Percentiles rank a stretch among this genome's conserved stretches.
Conservation (phyloP, 2,797 vertebrate species). For the Lacerta viridis region DNA sequence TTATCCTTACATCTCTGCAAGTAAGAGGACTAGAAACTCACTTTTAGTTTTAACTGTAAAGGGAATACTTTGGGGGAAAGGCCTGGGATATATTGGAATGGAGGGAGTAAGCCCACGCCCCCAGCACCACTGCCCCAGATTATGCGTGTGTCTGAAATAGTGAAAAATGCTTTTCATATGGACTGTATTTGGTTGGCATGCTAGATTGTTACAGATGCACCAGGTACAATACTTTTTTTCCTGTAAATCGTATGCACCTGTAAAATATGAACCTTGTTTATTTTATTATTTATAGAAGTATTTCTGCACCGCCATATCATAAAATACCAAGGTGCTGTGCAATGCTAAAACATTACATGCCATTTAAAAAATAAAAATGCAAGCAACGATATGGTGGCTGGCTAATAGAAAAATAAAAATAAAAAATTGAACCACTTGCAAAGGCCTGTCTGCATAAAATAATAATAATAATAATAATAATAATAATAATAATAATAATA, state of each 20-base stretch:
- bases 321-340: too few species aligned
- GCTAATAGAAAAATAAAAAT: too few species aligned
- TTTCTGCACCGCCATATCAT: too few species aligned
- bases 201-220: neutral
- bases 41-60: neutral
- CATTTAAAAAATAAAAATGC: too few species aligned
- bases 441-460: too few species aligned
- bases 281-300: too few species aligned
- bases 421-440: too few species aligned
- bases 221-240: neutral
- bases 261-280: neutral
- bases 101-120: neutral
- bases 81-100: neutral
- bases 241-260: neutral
- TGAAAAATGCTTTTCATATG: neutral
- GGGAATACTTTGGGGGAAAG: neutral
- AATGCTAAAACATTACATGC: too few species aligned
- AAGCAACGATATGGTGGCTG: too few species aligned
- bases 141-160: neutral
- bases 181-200: neutral
- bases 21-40: neutral
- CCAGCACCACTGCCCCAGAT: neutral
- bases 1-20: too few species aligned
- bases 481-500: too few species aligned
- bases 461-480: too few species aligned